Base-by-base conservation (phyloP, 2,113 vertebrate species). In the Notothenia coriiceps region DNA sequence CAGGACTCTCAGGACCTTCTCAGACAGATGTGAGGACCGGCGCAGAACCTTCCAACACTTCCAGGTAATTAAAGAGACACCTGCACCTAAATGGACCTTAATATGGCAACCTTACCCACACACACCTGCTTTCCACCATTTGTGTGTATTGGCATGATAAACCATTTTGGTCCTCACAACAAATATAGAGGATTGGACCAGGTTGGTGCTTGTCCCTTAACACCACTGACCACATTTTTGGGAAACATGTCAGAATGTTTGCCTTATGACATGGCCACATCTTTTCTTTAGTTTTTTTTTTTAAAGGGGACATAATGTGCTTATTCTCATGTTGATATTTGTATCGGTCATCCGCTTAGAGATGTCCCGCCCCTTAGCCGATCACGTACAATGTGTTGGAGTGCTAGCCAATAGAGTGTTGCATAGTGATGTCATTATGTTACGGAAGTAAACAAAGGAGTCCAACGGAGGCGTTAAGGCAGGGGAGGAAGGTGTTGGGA, bases 31-130 rank as follows among this genome's bases (percentile, higher is more conserved):
- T 70, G 92, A 96, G 4, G 94, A 96, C 79, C 95, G 97, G 1
- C 91, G 80, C 55, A 12, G 29, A 67, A 96, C 97, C 7, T 97
- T 97, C 80, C 84, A 84, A 18, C 94, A 97, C 89, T 98, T 99
- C 91, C 96, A 98, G 96, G 98, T 99, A 96, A 47, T 91, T 70
- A n/a, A 72, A 51, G 67, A 61, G 29, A 8, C 29, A 35, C 22
- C 33, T 67, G 47, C 17, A 8, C 20, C 1, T 0, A 18, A 69
- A 10, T 35, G 2, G 17, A 22, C 43, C 62, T 74, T 1, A 50
- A 66, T 50, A 33, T n/a, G n/a, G 40, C 8, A 14, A 0, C 46
- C 5, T 59, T 56, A 18, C 12, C 35, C 0, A 12, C 17, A 44
- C n/a, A 60, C 18, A 13, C 11, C 40, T 40, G 29, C 25, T 52